These are phyloP conservation scores for Drosophila nr. perissopoda DNA, from an alignment of 2,888 invertebrate genomes.

Conservation along the genomic window DNA sequence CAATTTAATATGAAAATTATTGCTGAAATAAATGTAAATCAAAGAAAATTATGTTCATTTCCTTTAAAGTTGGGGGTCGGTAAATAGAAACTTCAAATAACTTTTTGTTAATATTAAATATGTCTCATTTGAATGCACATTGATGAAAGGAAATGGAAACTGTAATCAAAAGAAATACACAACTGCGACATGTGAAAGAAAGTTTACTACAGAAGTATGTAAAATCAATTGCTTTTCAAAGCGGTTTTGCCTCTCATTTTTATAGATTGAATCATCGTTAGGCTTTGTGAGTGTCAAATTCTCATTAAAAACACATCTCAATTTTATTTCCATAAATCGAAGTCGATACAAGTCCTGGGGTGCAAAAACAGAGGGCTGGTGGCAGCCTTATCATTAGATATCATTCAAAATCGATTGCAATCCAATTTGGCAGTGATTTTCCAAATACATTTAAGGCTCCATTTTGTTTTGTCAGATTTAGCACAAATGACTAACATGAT, in stretches of 20 bases:
- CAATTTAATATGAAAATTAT: not conserved
- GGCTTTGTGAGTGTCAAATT: conserved; percentile 34
- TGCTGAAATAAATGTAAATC: not conserved
- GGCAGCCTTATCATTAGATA: conserved; percentile 15
- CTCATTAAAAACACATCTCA: conserved; percentile 72
- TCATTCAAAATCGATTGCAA: conserved; percentile 66
- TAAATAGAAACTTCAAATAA: not conserved
- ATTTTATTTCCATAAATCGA: conserved; percentile 70
- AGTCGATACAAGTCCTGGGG: conserved; percentile 31
- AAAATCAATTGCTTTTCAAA: conserved; percentile 27
- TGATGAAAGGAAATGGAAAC: not conserved
- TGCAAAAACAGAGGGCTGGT: conserved; percentile 10
- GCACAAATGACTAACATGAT: conserved; percentile 33
- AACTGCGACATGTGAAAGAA: conserved; percentile 1
- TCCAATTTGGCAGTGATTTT: conserved; percentile 66
- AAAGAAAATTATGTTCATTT: not conserved
- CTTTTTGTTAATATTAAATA: not conserved
- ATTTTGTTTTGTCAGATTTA: conserved; percentile 21
- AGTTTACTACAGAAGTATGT: conserved; percentile 13
- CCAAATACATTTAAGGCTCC: conserved; percentile 33
- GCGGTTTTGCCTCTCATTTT: conserved; percentile 3
- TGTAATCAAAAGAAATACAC: not conserved
- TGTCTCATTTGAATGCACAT: not conserved
- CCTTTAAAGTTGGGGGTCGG: not conserved
- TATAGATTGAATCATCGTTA: conserved; percentile 43